Evolutionary conservation across 2,888 invertebrate genomes (phyloP).

Genomic region (Scaptomyza flava): DNA sequence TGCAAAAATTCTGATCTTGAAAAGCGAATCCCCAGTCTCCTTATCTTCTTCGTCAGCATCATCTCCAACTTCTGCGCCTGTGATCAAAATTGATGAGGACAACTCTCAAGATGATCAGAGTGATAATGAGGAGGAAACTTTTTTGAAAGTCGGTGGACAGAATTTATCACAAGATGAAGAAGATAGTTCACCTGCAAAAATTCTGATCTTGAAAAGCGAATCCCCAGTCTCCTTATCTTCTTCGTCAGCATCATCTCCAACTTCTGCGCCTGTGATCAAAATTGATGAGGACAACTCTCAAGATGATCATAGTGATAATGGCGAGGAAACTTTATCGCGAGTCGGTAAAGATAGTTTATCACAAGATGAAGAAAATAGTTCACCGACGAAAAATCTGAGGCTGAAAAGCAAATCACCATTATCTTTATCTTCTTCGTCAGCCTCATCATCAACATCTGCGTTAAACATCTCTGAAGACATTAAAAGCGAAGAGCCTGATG

Average conservation of each 20-base stretch:
- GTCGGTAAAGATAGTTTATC: slow-evolving; percentile 12
- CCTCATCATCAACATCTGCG: slow-evolving; percentile 5
- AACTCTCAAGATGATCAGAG: slow-evolving; percentile 2
- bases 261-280: slow-evolving; percentile 16
- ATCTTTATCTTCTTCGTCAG: slow-evolving; percentile 8
- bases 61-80: slow-evolving; percentile 8
- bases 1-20: not conserved
- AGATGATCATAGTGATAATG: not conserved
- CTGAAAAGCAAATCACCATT: not conserved
- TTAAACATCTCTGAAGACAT: slow-evolving; percentile 12
- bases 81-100: slow-evolving; percentile 7
- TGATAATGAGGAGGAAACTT: slow-evolving; percentile 2
- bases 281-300: slow-evolving; percentile 2
- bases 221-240: not conserved
- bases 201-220: not conserved
- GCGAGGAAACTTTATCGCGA: slow-evolving; percentile 7
- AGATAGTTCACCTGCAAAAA: slow-evolving; percentile 2
- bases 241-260: slow-evolving; percentile 8
- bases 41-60: slow-evolving; percentile 10
- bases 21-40: not conserved
- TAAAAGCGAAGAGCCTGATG: not conserved
- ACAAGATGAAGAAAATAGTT: slow-evolving; percentile 19
- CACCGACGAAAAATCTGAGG: not conserved
- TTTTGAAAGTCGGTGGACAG: slow-evolving; percentile 5
- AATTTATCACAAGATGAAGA: slow-evolving; percentile 26